Evolutionary conservation across 30 jellyfish, hydroid and myxozoan species (phyloP).

Genomic region (Pelagia noctiluca): DNA sequence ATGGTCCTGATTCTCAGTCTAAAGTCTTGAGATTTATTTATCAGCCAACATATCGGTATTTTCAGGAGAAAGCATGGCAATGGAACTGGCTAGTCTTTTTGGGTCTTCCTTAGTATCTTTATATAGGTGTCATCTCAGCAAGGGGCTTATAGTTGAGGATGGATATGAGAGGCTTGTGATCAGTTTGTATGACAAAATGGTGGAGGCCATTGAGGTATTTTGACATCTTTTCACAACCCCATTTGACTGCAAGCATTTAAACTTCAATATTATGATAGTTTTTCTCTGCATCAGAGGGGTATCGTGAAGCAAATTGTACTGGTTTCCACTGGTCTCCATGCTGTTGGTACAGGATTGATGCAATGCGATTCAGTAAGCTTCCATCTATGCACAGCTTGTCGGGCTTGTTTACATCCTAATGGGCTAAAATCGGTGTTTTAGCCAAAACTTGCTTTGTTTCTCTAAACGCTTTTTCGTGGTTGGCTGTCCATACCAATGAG

Average conservation of each 20-base stretch:
- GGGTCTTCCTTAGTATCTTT: too few species aligned
- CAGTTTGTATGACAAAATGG: constrained; percentile 14
- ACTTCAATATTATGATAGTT: constrained; percentile 49
- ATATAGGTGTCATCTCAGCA: too few species aligned
- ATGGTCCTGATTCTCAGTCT: too few species aligned
- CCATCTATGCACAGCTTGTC: constrained; percentile 58
- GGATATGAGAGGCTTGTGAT: constrained; percentile 50
- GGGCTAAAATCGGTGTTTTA: constrained; percentile 30
- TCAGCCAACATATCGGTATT: too few species aligned
- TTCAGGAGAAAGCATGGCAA: too few species aligned
- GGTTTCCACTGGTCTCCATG: constrained; percentile 39
- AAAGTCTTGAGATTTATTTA: too few species aligned
- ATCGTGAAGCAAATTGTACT: constrained; percentile 37
- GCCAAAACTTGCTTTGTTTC: constrained; percentile 23
- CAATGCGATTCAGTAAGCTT: constrained; percentile 38
- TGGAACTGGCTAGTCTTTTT: too few species aligned
- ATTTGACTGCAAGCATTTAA: constrained; percentile 55
- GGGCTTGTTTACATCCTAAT: constrained; percentile 15
- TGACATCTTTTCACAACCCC: constrained; percentile 51
- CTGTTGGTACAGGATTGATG: constrained; percentile 37
- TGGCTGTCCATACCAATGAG: constrained; percentile 27
- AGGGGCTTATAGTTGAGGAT: constrained; percentile 34
- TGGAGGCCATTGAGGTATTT: constrained; percentile 43
- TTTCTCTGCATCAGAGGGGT: constrained; percentile 39
- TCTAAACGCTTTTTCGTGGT: constrained; percentile 41